A percentile compares a stretch with the other conserved stretches of the same genome.
These are phyloP conservation scores for Xiphophorus birchmanni DNA, from an alignment of 2,797 vertebrate genomes.

Conservation along the genomic window DNA sequence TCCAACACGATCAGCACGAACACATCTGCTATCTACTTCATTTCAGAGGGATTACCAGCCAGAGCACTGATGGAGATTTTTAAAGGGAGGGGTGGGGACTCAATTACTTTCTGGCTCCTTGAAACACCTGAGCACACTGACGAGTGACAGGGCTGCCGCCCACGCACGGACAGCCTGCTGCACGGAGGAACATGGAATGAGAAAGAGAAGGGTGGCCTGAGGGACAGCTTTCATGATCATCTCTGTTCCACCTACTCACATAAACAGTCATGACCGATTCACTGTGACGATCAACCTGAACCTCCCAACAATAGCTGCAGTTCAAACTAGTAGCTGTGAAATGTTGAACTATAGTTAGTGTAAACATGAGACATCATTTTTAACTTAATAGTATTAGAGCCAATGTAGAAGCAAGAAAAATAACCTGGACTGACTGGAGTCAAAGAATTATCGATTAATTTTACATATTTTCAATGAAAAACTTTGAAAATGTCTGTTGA, in stretches of 20 bases:
- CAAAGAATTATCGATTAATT: not conserved
- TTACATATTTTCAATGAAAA: not conserved
- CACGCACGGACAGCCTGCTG: slow-evolving; percentile 26
- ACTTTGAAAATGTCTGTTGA: not conserved
- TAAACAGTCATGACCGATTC: slow-evolving; percentile 31
- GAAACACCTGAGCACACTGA: slow-evolving; percentile 75
- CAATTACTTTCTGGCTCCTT: slow-evolving; percentile 75
- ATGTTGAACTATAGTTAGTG: slow-evolving; percentile 23
- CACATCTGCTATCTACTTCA: slow-evolving; percentile 62
- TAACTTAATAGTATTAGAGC: too few relatives aligned
- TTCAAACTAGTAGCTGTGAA: slow-evolving; percentile 33
- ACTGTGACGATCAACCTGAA: slow-evolving; percentile 25
- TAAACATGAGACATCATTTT: not conserved
- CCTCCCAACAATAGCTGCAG: slow-evolving; percentile 21
- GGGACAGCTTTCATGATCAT: slow-evolving; percentile 42
- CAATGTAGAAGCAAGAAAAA: too few relatives aligned
- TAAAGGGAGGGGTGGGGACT: slow-evolving; percentile 64
- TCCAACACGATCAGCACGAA: slow-evolving; percentile 24
- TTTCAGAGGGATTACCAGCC: slow-evolving; percentile 74
- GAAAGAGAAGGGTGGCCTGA: slow-evolving; percentile 22
- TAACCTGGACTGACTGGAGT: not conserved
- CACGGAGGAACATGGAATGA: slow-evolving; percentile 30
- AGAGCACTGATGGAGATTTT: slow-evolving; percentile 60
- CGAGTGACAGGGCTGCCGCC: slow-evolving; percentile 57
- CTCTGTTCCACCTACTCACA: slow-evolving; percentile 35